Base-by-base conservation (phyloP, 2,797 vertebrate species). In the Psittacula echo region DNA sequence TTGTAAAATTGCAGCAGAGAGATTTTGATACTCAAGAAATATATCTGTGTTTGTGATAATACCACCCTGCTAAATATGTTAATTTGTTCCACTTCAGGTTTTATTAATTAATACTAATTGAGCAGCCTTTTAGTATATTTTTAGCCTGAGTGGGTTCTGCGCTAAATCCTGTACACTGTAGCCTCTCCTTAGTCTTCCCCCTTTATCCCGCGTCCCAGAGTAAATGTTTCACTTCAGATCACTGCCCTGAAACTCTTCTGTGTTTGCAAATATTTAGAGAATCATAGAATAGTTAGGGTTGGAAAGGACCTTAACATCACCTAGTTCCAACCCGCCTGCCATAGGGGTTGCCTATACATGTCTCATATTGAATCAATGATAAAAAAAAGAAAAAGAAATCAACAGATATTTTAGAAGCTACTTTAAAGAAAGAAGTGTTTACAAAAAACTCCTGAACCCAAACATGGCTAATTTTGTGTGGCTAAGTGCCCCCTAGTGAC, bases 401-500 rank as follows among this genome's bases (percentile, higher is more conserved):
- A 83, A 41, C 11, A 62, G 26, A 47, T 82, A 85, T 50, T 79
- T 89, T 53, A 80, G 32, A 62, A 86, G 15, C 7, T 61, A 42
- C 77, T 90, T 78, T 60, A 39, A 62, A 93, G n/a, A 34, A 86
- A 34, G 29, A 23, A 51, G 10, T 13, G 62, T 21, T 75, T 41
- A 47, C 14, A 5, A 44, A 70, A 72, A 66, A 60, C 3, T 0
- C 1, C 23, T 11, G 65, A 72, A 72, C 23, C 7, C 19, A 47
- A 73, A 65, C 9, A 54, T 45, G 30, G 79, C 44, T 94, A 93
- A 97, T 98, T 97, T 94, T 92, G 95, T 94, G 96, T 97, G 92
- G 77, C 83, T 94, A 98, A 96, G 97, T 97, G 98, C 98, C 98
- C 98, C 87, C 98, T 98, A 97, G 97, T 98, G 98, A 97, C 96